phyloP scores from a whole-genome alignment of 1,140 invertebrate species.

The Amyelois transitella region DNA sequence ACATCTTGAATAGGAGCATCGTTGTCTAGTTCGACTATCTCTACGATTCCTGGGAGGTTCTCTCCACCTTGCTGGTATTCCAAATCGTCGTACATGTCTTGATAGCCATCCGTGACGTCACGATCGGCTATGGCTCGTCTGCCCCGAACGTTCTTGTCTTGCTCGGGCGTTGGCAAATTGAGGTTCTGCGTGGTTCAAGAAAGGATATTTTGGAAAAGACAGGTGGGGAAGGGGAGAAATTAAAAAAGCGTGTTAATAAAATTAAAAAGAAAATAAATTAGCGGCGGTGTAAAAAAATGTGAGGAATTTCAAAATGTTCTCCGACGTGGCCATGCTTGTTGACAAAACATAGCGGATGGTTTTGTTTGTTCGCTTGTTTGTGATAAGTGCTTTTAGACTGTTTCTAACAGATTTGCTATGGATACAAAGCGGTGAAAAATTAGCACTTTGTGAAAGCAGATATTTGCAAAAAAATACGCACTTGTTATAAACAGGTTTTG shows the following conservation, averaged over 20 bases:
- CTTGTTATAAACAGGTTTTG: conserved; percentile 31
- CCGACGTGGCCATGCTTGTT: conserved; percentile 47
- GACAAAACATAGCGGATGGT: conserved; percentile 22
- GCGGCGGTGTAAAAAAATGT: conserved; percentile 29
- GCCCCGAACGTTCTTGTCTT: conserved; percentile 22
- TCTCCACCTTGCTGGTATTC: conserved; percentile 40
- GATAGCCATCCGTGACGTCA: conserved; percentile 50
- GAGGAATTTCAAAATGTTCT: conserved; percentile 17
- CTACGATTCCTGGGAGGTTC: conserved; percentile 41
- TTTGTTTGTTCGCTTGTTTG: conserved; percentile 15
- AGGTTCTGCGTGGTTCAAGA: conserved; percentile 64
- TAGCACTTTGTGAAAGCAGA: conserved; percentile 15
- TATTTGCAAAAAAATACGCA: conserved; percentile 9
- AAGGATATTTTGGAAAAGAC: conserved; percentile 47
- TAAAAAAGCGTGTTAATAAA: conserved; percentile 76
- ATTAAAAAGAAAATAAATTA: conserved; percentile 70
- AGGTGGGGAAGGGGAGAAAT: conserved; percentile 50
- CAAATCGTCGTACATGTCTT: conserved; percentile 41
- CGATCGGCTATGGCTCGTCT: conserved; percentile 33
- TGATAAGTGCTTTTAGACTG: conserved; percentile 1
- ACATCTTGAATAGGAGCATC: conserved; percentile 16
- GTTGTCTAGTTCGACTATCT: conserved; percentile 54
- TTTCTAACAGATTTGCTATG: neutral
- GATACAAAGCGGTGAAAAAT: conserved; percentile 23
- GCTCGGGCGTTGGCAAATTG: conserved; percentile 59